These are phyloP conservation scores for Catocala sponsa DNA, from an alignment of 2,888 invertebrate species.

Conservation along the genomic window DNA sequence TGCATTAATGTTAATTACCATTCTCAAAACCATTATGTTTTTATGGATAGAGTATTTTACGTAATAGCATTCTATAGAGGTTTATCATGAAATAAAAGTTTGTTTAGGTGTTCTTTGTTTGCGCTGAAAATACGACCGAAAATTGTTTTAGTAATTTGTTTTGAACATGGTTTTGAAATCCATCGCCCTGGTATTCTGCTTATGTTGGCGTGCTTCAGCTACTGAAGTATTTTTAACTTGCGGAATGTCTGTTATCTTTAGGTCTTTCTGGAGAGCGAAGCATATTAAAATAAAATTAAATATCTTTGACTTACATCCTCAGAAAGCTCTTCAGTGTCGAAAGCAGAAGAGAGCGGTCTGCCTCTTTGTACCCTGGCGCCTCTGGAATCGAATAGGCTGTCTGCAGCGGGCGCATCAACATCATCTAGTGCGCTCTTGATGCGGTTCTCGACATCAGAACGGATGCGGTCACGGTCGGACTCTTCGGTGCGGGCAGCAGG, in stretches of 20 bases:
- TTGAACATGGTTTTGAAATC: too few species aligned
- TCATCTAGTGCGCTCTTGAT: conserved; percentile 75
- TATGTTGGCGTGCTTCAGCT: background rate
- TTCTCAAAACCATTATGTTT: background rate
- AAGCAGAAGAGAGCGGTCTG: conserved; percentile 78
- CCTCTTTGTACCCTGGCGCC: conserved; percentile 85
- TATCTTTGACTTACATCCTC: conserved; percentile 79
- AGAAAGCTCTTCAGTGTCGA: conserved; percentile 80
- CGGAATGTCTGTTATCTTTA: too few species aligned
- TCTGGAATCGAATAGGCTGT: conserved; percentile 90
- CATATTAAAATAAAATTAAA: background rate
- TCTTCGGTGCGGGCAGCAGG: conserved; percentile 66
- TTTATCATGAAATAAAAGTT: too few species aligned
- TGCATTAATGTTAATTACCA: conserved; percentile 3
- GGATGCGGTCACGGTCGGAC: conserved; percentile 73
- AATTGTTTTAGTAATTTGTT: too few species aligned
- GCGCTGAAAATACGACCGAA: too few species aligned
- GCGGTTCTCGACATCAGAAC: conserved; percentile 74
- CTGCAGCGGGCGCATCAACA: conserved; percentile 67
- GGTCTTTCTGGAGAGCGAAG: too few species aligned
- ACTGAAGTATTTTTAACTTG: too few species aligned
- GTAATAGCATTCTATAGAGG: too few species aligned
- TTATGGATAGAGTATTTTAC: too few species aligned
- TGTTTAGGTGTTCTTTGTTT: too few species aligned
- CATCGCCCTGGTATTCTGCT: too few species aligned